phyloP scores from a whole-genome alignment of 2,113 vertebrate genomes.

The Propithecus coquereli region DNA sequence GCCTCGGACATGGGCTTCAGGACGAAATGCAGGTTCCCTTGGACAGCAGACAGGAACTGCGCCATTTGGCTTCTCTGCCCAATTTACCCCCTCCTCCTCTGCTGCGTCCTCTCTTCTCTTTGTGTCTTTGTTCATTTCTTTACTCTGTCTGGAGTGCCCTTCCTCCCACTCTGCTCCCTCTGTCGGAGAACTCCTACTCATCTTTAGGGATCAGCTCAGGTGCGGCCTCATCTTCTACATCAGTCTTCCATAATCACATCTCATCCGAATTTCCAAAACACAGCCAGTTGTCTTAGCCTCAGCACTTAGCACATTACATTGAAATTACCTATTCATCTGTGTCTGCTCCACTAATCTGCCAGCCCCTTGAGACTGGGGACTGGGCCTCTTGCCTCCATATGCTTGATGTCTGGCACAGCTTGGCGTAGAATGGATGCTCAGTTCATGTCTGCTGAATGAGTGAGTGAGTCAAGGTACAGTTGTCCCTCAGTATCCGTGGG shows the following conservation, averaged over 20 bases:
- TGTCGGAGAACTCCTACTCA: not conserved
- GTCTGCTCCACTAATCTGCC: not conserved
- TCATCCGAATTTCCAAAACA: not conserved
- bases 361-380: not conserved
- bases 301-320: not conserved
- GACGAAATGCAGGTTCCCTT: not conserved
- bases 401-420: not conserved
- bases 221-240: not conserved
- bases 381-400: not conserved
- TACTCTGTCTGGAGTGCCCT: not conserved
- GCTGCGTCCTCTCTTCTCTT: not conserved
- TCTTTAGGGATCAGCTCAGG: not conserved
- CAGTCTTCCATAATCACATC: not conserved
- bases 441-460: not conserved
- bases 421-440: not conserved
- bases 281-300: not conserved
- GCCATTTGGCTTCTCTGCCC: not conserved
- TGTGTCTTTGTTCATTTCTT: not conserved
- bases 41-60: not conserved
- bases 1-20: not conserved
- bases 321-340: not conserved
- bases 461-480: not conserved
- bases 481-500: not conserved
- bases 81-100: not conserved
- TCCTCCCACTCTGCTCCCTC: not conserved